Conservation (phyloP, 2,797 vertebrate species). For the Stomatorhinus walkeri region DNA sequence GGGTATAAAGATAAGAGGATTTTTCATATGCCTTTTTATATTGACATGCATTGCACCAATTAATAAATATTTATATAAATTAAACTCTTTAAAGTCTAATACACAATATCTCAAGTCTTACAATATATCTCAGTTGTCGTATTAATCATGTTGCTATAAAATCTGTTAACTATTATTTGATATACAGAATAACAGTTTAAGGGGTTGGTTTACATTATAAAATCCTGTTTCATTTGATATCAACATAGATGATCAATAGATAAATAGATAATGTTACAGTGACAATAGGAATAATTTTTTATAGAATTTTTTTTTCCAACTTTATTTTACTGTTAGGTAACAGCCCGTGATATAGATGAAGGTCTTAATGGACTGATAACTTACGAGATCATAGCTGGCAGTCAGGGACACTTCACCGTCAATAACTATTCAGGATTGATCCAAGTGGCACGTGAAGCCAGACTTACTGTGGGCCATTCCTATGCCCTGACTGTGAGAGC, state of each 20-base stretch:
- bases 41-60: background rate
- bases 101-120: background rate
- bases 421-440: conserved; percentile 72
- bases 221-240: background rate
- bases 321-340: conserved; percentile 60
- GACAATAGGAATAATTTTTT: background rate
- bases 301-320: background rate
- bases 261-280: background rate
- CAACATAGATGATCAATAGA: background rate
- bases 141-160: background rate
- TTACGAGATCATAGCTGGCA: conserved; percentile 81
- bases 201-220: background rate
- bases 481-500: conserved; percentile 84
- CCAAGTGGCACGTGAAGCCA: conserved; percentile 64
- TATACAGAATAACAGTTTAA: background rate
- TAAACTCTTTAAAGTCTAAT: background rate
- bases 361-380: conserved; percentile 77
- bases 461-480: conserved; percentile 64
- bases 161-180: background rate
- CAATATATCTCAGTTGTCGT: background rate
- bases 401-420: conserved; percentile 76
- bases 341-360: conserved; percentile 79
- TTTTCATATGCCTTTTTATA: background rate
- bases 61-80: background rate
- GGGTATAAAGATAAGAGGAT: background rate